These are phyloP conservation scores for Plotosus lineatus DNA, from an alignment of 2,113 vertebrate species.

Conservation along the genomic window DNA sequence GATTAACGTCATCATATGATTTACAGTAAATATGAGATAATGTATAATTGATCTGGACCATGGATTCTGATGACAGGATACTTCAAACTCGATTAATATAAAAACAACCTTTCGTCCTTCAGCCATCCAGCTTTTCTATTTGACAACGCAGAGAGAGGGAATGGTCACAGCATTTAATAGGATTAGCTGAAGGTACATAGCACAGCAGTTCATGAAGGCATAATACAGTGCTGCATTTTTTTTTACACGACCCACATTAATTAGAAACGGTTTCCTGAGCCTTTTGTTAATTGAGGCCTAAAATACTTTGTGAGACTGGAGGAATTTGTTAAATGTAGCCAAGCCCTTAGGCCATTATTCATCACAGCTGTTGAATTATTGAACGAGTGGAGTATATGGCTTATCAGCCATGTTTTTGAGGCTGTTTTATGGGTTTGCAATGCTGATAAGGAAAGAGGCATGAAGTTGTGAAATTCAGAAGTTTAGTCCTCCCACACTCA, in stretches of 20 bases:
- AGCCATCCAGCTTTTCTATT: neutral
- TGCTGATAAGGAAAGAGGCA: neutral
- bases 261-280: slow-evolving; percentile 22
- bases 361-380: slow-evolving; percentile 41
- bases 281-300: slow-evolving; percentile 35
- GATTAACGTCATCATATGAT: slow-evolving; percentile 11
- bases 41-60: slow-evolving; percentile 5
- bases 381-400: slow-evolving; percentile 27
- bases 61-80: slow-evolving; percentile 6
- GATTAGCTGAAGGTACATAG: slow-evolving; percentile 29
- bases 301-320: slow-evolving; percentile 38
- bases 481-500: neutral
- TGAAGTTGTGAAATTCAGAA: neutral
- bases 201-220: slow-evolving; percentile 24
- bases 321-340: slow-evolving; percentile 41
- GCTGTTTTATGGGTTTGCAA: neutral
- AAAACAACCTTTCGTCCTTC: slow-evolving; percentile 25
- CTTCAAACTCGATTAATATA: slow-evolving; percentile 25
- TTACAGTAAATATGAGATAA: neutral
- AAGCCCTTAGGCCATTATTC: slow-evolving; percentile 14
- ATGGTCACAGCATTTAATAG: slow-evolving; percentile 30
- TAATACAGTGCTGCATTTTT: neutral
- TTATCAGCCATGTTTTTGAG: slow-evolving; percentile 15
- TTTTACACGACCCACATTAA: slow-evolving; percentile 7
- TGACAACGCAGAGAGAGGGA: neutral